Percentiles rank a stretch among this genome's conserved stretches.
phyloP scores from a whole-genome alignment of 2,797 vertebrate genomes.

The Pitangus sulphuratus region DNA sequence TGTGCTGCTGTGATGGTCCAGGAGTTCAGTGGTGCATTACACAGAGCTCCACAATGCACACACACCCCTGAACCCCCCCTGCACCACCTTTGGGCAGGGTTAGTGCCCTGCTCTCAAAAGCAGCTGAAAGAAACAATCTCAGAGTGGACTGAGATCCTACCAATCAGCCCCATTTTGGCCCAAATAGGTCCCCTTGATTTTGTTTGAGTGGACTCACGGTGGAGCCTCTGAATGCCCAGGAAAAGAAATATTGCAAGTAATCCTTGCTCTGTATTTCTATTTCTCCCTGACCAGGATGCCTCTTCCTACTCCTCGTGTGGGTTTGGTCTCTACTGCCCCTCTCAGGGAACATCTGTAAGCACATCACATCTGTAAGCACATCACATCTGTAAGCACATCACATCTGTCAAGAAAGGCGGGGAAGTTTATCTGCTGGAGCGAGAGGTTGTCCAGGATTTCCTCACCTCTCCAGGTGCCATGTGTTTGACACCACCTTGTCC shows the following conservation, averaged over 20 bases:
- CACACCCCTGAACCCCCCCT: not conserved
- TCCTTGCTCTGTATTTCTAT: not conserved
- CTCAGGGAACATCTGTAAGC: slow-evolving; percentile 40
- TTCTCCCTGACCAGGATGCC: not conserved
- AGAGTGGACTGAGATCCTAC: not conserved
- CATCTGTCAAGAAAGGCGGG: not conserved
- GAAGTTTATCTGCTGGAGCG: not conserved
- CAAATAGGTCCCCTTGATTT: not conserved
- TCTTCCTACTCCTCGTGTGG: not conserved
- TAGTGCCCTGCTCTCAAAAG: not conserved
- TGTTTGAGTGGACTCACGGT: not conserved
- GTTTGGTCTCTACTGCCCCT: slow-evolving; percentile 66
- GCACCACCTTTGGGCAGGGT: not conserved
- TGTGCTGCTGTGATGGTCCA: not conserved
- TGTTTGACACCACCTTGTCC: not conserved
- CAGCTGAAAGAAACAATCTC: not conserved
- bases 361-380: not conserved
- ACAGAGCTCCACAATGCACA: not conserved
- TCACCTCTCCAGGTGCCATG: not conserved
- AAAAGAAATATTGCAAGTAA: not conserved
- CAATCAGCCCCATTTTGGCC: not conserved
- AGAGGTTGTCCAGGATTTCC: not conserved
- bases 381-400: not conserved
- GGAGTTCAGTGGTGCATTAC: not conserved
- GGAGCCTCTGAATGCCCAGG: not conserved